Evolutionary conservation across 2,113 vertebrate species (phyloP), one percentile per base, ranked within the genome.

Genomic region (Siniperca knerii): DNA sequence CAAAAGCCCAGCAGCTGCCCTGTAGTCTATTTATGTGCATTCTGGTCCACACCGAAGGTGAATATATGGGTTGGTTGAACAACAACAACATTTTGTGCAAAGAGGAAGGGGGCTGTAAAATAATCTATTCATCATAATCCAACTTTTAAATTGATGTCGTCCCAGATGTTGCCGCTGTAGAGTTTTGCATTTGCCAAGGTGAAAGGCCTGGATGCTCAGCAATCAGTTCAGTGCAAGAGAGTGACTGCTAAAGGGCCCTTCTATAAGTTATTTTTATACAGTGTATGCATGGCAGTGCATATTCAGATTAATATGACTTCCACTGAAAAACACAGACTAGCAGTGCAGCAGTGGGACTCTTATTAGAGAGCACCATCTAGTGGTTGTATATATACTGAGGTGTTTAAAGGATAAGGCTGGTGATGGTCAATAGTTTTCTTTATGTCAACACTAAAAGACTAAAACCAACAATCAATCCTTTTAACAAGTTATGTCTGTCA

Each of bases 121-220:
- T 87, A 81, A 89, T 92, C 84, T 79, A 79, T 79, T 84, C 15
- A 48, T 84, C 89, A 87, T 88, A 89, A 88, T 91, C 74, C 73
- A 84, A 89, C 75, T 89, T 90, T 90, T 76, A 84, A 91, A 91
- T 72, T 78, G 77, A 91, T 87, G 91, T 72, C 82, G 84, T 69
- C 73, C 73, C 82, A 71, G 68, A 84, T 75, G 79, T 89, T 42
- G 29, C 79, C 25, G 60, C 75, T 55, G 75, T 44, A 25, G 66
- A 92, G 70, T 83, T 91, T 87, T 81, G 87, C 87, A 90, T 92
- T 92, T 87, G 69, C 77, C 78, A 87, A 92, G 82, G 91, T 91
- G 89, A 88, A 69, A 79, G 80, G 85, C 71, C 72, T 13, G 84
- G 87, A 84, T 52, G 84, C 85, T 89, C 57, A 40, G 90, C 84